A percentile compares a stretch with the other conserved stretches of the same genome.
Evolutionary conservation across 2,888 invertebrate genomes (phyloP).

Genomic region (Drosophila kokeensis): DNA sequence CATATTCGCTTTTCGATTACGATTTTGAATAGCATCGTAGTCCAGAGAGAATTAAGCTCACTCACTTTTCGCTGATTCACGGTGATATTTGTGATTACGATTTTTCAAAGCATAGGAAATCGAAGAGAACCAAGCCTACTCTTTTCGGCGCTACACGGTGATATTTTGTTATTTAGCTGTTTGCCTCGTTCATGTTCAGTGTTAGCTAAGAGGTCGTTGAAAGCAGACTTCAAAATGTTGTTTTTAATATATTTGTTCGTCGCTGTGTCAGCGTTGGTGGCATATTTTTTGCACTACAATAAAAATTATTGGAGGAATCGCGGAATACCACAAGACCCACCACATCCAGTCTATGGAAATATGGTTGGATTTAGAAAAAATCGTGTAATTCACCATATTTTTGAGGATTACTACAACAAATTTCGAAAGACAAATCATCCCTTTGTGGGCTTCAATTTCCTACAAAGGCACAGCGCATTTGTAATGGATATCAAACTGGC

Average conservation of each 20-base stretch:
- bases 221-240: no score
- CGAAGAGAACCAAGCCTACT: not conserved
- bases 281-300: not conserved
- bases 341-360: conserved; percentile 57
- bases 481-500: no score
- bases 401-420: conserved; percentile 58
- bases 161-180: no score
- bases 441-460: conserved; percentile 69
- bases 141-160: no score
- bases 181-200: conserved; percentile 7
- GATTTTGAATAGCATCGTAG: no score
- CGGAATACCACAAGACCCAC: conserved; percentile 55
- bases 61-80: not conserved
- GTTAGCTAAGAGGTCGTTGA: conserved; percentile 1
- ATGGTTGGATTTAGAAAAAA: conserved; percentile 51
- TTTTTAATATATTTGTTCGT: no score
- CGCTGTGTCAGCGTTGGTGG: no score
- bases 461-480: accelerated
- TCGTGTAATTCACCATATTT: conserved; percentile 31
- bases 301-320: conserved; percentile 50
- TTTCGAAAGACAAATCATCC: conserved; percentile 45
- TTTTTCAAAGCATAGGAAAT: accelerated
- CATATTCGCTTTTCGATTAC: no score
- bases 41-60: no score
- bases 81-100: not conserved